Evolutionary conservation across 2,888 invertebrate genomes (phyloP).

Genomic region (Chrysomela aeneicollis): DNA sequence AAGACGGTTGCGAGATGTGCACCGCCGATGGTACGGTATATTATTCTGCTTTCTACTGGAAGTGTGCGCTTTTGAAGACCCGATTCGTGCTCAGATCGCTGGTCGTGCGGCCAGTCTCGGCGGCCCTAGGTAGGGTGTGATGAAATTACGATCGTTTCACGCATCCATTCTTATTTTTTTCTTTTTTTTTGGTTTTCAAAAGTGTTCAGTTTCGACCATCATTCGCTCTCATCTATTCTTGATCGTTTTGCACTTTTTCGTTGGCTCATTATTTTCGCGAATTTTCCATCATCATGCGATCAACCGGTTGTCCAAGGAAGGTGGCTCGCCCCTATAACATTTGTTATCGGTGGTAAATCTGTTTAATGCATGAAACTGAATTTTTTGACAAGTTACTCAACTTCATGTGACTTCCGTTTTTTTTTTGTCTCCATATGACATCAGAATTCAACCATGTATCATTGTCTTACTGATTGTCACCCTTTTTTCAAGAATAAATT

Average conservation of each 20-base stretch:
- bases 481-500: no score
- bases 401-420: no score
- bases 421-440: no score
- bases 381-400: no score
- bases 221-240: no score
- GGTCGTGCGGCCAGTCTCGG: conserved; percentile 54
- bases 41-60: conserved; percentile 53
- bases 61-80: conserved; percentile 60
- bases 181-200: conserved; percentile 42
- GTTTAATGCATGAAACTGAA: no score
- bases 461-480: no score
- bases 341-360: no score
- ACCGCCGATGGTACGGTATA: conserved; percentile 47
- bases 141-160: conserved; percentile 7
- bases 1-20: conserved; percentile 48
- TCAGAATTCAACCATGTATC: no score
- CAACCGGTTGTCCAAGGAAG: no score
- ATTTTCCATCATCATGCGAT: no score
- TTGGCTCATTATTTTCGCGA: neutral
- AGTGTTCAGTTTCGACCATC: conserved; percentile 39
- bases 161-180: conserved; percentile 22
- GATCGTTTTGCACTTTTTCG: conserved; percentile 16
- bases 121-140: conserved; percentile 56
- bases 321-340: no score
- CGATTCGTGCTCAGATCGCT: conserved; percentile 57